Evolutionary conservation across 1,140 invertebrate genomes (phyloP), one percentile per base, ranked within the genome.

Genomic region (Watersipora subatra): DNA sequence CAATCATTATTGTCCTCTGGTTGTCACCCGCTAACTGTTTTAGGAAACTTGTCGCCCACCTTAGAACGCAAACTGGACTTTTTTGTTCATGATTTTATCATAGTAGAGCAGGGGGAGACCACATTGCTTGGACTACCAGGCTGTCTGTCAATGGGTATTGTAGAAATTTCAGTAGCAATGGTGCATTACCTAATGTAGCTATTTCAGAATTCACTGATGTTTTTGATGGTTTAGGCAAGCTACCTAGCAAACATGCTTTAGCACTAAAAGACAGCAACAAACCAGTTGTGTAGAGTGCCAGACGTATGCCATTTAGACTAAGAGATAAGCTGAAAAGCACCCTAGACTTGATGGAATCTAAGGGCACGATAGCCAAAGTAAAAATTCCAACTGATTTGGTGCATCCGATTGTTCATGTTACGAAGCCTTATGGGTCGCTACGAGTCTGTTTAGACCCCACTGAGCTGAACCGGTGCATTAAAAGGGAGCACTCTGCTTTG

Each of bases 311-410:
- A 12, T 46, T 46, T 46, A 46, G 34, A n/a, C 34, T 46, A 46
- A 46, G 34, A 46, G 34, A 46, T 46, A 46, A 46, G n/a, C 34
- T 46, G n/a, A 46, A 46, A 46, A 12, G 34, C n/a, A 46, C 34
- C n/a, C 34, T 46, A 12, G 34, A 46, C 34, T 12, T 12, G 7
- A 46, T 46, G 34, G 34, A 46, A 46, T 46, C 34, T 46, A 46
- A n/a, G 24, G 69, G 66, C 57, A 61, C 73, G 26, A 69, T 72
- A 28, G 63, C 67, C n/a, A 56, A 27, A 26, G 65, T 69, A 24
- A 64, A 67, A 27, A 69, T 67, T 20, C 71, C 71, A 27, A 72
- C 71, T 57, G 68, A 71, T 24, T 72, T 67, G 71, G 69, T 73
- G 15, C 70, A 70, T 15, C 64, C 70, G 22, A 62, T 71, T 17